Evolutionary conservation across 2,888 invertebrate genomes (phyloP), one percentile per base, ranked within the genome.

Genomic region (Agonopterix subpropinquella): DNA sequence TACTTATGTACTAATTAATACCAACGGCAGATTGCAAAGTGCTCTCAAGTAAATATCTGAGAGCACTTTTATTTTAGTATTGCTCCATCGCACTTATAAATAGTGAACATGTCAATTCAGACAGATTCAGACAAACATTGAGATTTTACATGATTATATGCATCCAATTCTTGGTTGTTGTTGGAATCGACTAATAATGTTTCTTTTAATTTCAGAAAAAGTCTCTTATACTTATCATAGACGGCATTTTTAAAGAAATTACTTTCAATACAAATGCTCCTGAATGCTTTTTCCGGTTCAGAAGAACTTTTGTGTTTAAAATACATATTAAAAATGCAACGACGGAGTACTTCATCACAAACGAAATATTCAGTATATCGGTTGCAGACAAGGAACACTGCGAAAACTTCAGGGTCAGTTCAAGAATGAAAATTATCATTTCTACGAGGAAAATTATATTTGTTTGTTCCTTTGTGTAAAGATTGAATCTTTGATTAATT

Each of bases 241-340:
- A 79, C 46, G 87, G 87, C 0, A 56, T 83, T 3, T 80, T 67
- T 55, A 80, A 73, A 51, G 80, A 83, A 47, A 51, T 53, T 9
- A 45, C 46, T 9, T 44, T 45, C 1, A 41, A 56, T 2, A 28
- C 35, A 0, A 43, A 49, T 0, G 3, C 37, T 0, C 52, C 56
- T 2, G 61, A 67, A 3, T 54, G 53, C 0, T 49, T 64, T 35
- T 66, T 70, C 48, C 65, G 67, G 8, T 87, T 87, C 54, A 65
- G 86, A 53, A 68, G 84, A 44, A 76, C 83, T 0, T 81, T 86
- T 46, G 43, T 77, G 1, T 73, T 84, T 13, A 55, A 43, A 11
- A 59, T 68, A 3, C 47, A 57, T n/a, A 55, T 48, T 0, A 39
- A 53, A 0, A 53, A 56, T 0, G 36, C 52, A 1, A 36, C 15